A percentile compares a stretch with the other conserved stretches of the same genome.
These are phyloP conservation scores for Bellardia pandia DNA, from an alignment of 2,888 invertebrate species.

Conservation along the genomic window DNA sequence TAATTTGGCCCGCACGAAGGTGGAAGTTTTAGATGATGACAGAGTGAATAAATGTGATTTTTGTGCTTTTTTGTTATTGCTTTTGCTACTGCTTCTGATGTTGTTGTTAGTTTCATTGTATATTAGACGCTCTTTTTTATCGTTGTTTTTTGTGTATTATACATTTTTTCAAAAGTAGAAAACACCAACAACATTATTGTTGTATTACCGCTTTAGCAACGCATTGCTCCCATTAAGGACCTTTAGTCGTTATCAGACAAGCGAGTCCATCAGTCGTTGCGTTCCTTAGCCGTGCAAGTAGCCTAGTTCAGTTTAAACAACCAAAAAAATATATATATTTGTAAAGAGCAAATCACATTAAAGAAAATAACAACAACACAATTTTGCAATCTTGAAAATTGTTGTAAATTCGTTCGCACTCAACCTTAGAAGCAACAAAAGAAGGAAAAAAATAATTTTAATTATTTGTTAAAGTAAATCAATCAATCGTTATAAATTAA, in stretches of 20 bases:
- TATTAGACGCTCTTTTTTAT: constrained; percentile 53
- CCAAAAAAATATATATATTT: constrained; percentile 56
- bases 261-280: constrained; percentile 84
- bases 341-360: constrained; percentile 50
- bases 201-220: constrained; percentile 63
- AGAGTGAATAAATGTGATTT: constrained; percentile 69
- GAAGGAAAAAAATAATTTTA: constrained; percentile 12
- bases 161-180: constrained; percentile 7
- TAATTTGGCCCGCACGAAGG: constrained; percentile 57
- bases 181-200: constrained; percentile 53
- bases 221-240: constrained; percentile 80
- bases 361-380: constrained; percentile 42
- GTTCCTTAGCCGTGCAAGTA: constrained; percentile 83
- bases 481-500: constrained; percentile 43
- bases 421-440: background rate
- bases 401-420: constrained; percentile 39
- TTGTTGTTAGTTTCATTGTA: constrained; percentile 54
- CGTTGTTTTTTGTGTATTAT: constrained; percentile 8
- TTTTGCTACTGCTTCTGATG: constrained; percentile 40
- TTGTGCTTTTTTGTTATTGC: constrained; percentile 52
- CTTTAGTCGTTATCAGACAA: constrained; percentile 84
- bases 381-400: constrained; percentile 45
- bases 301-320: constrained; percentile 79
- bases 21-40: constrained; percentile 61
- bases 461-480: constrained; percentile 25